Evolutionary conservation across 2,888 invertebrate species (phyloP).

Genomic region (Phyllotreta striolata): DNA sequence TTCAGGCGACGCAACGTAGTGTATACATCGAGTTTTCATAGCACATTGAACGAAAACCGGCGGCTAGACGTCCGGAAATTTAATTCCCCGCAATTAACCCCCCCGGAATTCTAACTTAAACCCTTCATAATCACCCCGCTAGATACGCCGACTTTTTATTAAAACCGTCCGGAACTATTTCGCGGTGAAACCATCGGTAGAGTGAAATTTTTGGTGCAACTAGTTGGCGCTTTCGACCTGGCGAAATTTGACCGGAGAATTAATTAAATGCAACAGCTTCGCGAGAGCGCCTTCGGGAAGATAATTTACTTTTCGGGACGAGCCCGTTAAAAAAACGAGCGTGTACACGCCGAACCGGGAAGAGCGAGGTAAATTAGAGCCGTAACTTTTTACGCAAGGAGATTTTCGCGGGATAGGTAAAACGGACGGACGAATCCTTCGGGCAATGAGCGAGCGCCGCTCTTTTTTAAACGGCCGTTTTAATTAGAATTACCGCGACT

Average conservation of each 20-base stretch:
- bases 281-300: constrained; percentile 7
- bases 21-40: constrained; percentile 5
- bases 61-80: constrained; percentile 4
- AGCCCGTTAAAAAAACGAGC: constrained; percentile 13
- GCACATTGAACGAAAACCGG: not conserved
- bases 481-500: not conserved
- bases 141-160: no score
- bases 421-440: not conserved
- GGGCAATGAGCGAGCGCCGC: no score
- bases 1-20: constrained; percentile 25
- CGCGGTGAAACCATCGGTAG: no score
- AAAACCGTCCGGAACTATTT: no score
- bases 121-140: no score
- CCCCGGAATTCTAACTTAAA: no score
- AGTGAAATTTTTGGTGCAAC: constrained; percentile 1
- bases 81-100: not conserved
- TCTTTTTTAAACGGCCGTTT: not conserved
- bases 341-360: constrained; percentile 1
- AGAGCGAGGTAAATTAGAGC: constrained; percentile 1
- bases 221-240: not conserved
- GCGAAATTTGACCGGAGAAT: not conserved
- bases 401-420: constrained; percentile 10
- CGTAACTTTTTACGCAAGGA: constrained; percentile 9
- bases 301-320: constrained; percentile 16
- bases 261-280: constrained; percentile 15